Evolutionary conservation across 2,888 invertebrate genomes (phyloP), one percentile per base, ranked within the genome.

Genomic region (Zootermopsis nevadensis): DNA sequence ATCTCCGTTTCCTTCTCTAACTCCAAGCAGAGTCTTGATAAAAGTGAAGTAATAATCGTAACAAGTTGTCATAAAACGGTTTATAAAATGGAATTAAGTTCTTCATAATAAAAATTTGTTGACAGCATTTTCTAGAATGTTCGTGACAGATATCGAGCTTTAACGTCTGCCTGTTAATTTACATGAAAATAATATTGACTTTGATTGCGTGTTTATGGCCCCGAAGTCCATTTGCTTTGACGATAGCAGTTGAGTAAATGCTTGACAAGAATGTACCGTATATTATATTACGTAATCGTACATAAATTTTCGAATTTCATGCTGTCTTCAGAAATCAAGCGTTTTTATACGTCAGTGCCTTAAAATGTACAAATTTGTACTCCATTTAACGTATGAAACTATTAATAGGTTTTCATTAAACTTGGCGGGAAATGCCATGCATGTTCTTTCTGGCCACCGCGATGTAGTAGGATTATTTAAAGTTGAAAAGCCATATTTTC

Each of bases 171-270:
- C 15, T 31, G 33, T 15, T 33, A 69, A 69, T 69, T 31, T 69
- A 69, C 33, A 69, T 15, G 19, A 69, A 69, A 69, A 33, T 69
- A 69, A 69, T 15, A 33, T 10, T 22, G 69, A 33, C n/a, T 77
- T 55, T 77, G 77, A 77, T 77, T 48, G 55, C 77, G 55, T 55
- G 55, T 77, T 77, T 77, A 77, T 55, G 1, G 53, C 53, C 53
- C 0, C 12, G 15, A 7, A 6, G 60, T 27, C 60, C 60, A 27
- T 55, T 55, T n/a, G 1, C 55, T 12, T n/a, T 22, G 22, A 19
- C 55, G 22, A 19, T 60, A 60, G n/a, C 60, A 7, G 60, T n/a
- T 8, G 27, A 60, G n/a, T 27, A 27, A 27, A 6, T 7, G n/a
- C 60, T 27, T 60, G n/a, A 60, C n/a, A n/a, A 60, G 60, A 60